Percentiles rank a stretch among this genome's conserved stretches.
Conservation (phyloP, 2,113 vertebrate species). For the Electrona antarctica region DNA sequence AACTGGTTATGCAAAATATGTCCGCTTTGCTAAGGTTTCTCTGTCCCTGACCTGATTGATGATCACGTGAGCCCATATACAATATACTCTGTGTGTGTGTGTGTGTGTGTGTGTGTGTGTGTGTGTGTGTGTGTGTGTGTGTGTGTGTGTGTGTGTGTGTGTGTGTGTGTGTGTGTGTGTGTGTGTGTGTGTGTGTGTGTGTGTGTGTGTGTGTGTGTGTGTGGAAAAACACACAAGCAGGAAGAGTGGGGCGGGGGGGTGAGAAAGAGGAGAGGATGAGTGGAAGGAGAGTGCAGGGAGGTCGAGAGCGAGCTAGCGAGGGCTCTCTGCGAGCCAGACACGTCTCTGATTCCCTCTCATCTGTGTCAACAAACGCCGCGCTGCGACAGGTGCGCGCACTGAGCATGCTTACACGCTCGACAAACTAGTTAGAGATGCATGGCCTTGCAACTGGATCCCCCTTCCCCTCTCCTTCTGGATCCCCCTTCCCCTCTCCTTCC, state of each 20-base stretch:
- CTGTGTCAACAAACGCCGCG: neutral
- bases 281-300: neutral
- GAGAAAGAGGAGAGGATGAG: neutral
- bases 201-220: neutral
- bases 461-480: conserved; percentile 2
- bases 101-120: too few species aligned
- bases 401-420: conserved; percentile 24
- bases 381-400: neutral
- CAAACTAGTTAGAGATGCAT: conserved; percentile 39
- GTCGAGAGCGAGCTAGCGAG: neutral
- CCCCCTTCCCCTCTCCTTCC: too few species aligned
- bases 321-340: neutral
- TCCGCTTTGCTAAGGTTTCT: too few species aligned
- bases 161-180: neutral
- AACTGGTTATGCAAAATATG: too few species aligned
- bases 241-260: neutral
- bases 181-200: neutral
- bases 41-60: too few species aligned
- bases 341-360: neutral
- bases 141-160: neutral
- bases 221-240: neutral
- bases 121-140: neutral
- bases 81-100: neutral
- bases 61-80: too few species aligned
- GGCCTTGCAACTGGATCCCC: conserved; percentile 43